phyloP scores from a whole-genome alignment of 2,113 vertebrate genomes.

The Odontesthes bonariensis region DNA sequence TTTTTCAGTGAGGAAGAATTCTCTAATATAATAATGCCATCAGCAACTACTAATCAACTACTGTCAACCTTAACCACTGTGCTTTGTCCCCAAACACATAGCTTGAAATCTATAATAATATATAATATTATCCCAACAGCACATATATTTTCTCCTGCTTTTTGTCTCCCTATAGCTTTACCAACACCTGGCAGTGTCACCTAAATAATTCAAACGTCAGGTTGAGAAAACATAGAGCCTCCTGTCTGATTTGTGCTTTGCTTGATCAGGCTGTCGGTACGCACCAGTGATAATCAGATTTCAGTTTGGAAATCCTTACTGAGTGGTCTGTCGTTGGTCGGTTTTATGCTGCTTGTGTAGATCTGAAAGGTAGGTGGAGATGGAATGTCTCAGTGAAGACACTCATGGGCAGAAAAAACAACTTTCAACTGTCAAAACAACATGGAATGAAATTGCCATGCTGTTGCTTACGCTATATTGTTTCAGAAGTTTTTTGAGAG shows the following conservation, averaged over 20 bases:
- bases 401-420: no score
- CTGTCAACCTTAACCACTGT: no score
- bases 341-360: not conserved
- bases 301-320: slow-evolving; percentile 13
- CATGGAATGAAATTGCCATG: not conserved
- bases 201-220: slow-evolving; percentile 21
- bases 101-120: no score
- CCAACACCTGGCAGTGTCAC: slow-evolving; percentile 23
- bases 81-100: no score
- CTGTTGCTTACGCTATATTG: not conserved
- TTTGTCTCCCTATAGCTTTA: not conserved
- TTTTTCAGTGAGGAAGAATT: no score
- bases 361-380: not conserved
- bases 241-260: slow-evolving; percentile 46
- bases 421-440: not conserved
- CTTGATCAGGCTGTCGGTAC: slow-evolving; percentile 43
- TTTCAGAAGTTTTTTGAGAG: not conserved
- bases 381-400: not conserved
- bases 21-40: no score
- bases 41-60: no score
- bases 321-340: not conserved
- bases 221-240: slow-evolving; percentile 18
- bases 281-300: slow-evolving; percentile 31
- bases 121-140: slow-evolving; percentile 7
- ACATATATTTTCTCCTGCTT: not conserved